Conservation (phyloP, 2,797 vertebrate genomes). For the Morelia viridis region DNA sequence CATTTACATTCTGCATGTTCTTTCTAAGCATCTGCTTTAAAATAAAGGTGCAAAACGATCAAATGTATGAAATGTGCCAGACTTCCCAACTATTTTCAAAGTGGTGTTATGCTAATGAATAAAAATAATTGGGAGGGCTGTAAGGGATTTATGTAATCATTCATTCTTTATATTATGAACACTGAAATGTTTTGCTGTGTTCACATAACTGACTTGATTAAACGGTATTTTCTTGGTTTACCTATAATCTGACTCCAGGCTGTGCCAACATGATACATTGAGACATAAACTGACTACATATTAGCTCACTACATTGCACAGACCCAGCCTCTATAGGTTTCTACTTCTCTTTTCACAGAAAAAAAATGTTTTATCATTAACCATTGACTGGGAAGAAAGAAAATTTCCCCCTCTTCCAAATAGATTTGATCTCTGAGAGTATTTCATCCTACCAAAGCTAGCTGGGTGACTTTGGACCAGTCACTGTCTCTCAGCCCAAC, state of each 20-base stretch:
- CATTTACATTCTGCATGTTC: slow-evolving; percentile 15
- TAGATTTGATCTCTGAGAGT: background rate
- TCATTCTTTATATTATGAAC: background rate
- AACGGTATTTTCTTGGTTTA: background rate
- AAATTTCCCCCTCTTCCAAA: background rate
- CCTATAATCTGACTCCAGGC: background rate
- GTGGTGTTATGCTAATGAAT: background rate
- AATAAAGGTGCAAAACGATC: slow-evolving; percentile 2
- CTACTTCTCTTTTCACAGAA: background rate
- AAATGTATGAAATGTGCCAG: slow-evolving; percentile 1
- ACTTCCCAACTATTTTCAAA: background rate
- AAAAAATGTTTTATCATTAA: background rate
- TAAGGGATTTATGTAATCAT: background rate
- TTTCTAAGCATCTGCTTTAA: slow-evolving; percentile 18
- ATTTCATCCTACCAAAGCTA: background rate
- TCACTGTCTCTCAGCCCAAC: background rate
- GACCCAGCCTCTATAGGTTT: background rate
- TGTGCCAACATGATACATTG: background rate
- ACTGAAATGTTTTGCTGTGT: background rate
- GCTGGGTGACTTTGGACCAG: background rate
- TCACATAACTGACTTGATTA: background rate
- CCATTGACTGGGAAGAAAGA: background rate
- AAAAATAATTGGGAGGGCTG: background rate
- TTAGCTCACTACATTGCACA: background rate
- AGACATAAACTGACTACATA: background rate